Evolutionary conservation across 2,888 invertebrate species (phyloP), one percentile per base, ranked within the genome.

Genomic region (Rugalucina vietnamica): DNA sequence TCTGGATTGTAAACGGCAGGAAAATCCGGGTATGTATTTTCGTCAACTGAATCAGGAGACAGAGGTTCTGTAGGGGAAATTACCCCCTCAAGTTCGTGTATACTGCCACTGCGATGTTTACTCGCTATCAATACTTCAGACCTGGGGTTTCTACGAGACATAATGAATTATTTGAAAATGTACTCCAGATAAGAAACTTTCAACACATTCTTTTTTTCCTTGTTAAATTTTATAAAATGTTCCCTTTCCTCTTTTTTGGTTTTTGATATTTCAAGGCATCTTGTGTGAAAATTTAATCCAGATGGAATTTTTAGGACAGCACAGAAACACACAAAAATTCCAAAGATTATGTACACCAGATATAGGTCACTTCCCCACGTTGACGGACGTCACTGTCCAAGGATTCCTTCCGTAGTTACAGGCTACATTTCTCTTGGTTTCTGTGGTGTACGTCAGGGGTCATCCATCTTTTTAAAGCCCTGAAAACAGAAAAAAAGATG

Each of bases 61-160:
- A 79, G 78, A 4, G 85, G 84, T 18, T 79, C 82, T 1, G 88
- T 80, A 3, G 72, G 39, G 21, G 86, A 84, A 12, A 81, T 74
- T 2, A 57, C 75, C 29, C 88, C 89, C 12, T 82, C 77, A 32
- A 79, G 83, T 12, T 82, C 79, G 37, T 76, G 86, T 12, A 86
- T n/a, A 78, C 90, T 91, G 12, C 91, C 91, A 79, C 91, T 91
- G 65, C 92, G 84, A 21, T 79, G 76, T n/a, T 91, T 82, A 73
- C 91, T 90, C 8, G 88, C 90, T 29, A 86, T 83, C 54, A 92
- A 79, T 14, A 90, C 87, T 21, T 90, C 87, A 29, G 85, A 75
- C 18, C 90, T 74, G 27, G 87, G 60, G 77, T 84, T 84, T 65
- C 43, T 73, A 3, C 43, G 39, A 8, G 72, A 72, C 72, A 72